phyloP scores from a whole-genome alignment of 2,797 vertebrate species.

The Siniperca obscura region DNA sequence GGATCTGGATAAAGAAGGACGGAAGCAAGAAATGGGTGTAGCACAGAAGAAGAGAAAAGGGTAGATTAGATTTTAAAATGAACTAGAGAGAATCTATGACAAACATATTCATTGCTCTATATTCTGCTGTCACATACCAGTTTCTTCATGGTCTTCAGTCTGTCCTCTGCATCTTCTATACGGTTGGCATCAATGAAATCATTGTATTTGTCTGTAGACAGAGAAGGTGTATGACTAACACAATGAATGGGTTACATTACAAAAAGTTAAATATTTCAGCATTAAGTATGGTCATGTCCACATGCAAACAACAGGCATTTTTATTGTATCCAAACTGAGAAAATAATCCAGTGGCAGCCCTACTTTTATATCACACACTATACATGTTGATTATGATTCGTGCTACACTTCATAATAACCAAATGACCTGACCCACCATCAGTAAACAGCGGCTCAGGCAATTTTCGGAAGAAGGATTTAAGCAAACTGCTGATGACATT shows the following conservation, averaged over 20 bases:
- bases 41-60: background rate
- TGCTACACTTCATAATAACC: background rate
- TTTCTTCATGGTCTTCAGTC: constrained; percentile 93
- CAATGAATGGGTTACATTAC: background rate
- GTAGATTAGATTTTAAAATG: background rate
- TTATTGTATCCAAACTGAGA: background rate
- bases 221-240: background rate
- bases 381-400: background rate
- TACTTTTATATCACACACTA: background rate
- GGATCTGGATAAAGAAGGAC: constrained; percentile 83
- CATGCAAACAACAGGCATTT: background rate
- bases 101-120: background rate
- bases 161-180: constrained; percentile 89
- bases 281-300: background rate
- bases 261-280: background rate
- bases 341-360: background rate
- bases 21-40: no score
- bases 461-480: constrained; percentile 96
- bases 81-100: background rate
- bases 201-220: constrained; percentile 91
- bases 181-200: constrained; percentile 97
- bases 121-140: constrained; percentile 82
- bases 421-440: constrained; percentile 85
- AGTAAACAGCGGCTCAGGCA: constrained; percentile 96
- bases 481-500: constrained; percentile 97